A percentile compares a stretch with the other conserved stretches of the same genome.
Conservation (phyloP, 2,888 invertebrate species). For the Trichopria drosophilae region DNA sequence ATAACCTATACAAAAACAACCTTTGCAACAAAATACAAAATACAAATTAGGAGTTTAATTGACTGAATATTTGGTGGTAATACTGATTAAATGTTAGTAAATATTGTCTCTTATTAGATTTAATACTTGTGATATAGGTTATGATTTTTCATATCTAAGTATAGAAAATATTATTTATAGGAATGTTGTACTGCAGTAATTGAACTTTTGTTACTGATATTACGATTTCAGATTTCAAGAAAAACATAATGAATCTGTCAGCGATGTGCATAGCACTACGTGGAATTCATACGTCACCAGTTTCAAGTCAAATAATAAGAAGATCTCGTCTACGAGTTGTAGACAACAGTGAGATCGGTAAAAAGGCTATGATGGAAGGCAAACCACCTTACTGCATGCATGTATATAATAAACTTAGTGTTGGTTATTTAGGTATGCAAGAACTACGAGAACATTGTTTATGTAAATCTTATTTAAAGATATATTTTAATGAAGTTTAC, state of each 20-base stretch:
- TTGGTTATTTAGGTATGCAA: conserved; percentile 65
- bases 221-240: background rate
- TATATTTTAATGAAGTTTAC: too few species aligned
- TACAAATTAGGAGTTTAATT: too few species aligned
- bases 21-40: too few species aligned
- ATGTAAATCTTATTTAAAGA: conserved; percentile 1
- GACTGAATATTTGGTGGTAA: too few species aligned
- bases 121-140: background rate
- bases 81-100: too few species aligned
- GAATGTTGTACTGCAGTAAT: too few species aligned
- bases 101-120: background rate
- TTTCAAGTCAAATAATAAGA: conserved; percentile 70
- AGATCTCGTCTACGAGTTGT: conserved; percentile 85
- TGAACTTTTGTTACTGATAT: background rate
- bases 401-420: conserved; percentile 80
- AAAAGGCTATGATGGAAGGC: conserved; percentile 91
- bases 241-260: conserved; percentile 13
- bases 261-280: conserved; percentile 23
- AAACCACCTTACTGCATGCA: conserved; percentile 93
- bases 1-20: too few species aligned
- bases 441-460: conserved; percentile 5
- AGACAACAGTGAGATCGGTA: conserved; percentile 95
- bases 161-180: background rate
- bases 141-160: background rate
- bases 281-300: conserved; percentile 64